Base-by-base conservation (phyloP, 2,113 vertebrate genomes). In the Cisticola juncidis region DNA sequence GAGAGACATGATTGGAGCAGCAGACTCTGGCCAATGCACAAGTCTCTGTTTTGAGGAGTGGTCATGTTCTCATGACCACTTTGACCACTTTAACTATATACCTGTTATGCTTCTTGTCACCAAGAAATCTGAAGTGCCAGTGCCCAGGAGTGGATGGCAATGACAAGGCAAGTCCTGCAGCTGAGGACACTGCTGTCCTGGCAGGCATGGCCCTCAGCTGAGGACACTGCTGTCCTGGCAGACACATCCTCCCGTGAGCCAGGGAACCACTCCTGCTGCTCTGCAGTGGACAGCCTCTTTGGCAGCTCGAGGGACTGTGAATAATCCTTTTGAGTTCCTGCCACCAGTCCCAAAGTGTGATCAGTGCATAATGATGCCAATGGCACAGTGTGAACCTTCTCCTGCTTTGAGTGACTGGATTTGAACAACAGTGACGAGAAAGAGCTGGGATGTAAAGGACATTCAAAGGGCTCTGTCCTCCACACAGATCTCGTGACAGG, bases 281-380 rank as follows among this genome's bases (percentile, higher is more conserved):
- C 94, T 83, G 84, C 85, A 70, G 68, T 77, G 56, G 54, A 78
- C 1, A 1, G 77, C 76, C 77, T 64, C 91, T 72, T 96, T 96
- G 96, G 95, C 92, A 94, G 88, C 91, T 88, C 2, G 0, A 71
- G 38, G 23, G 40, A 93, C 74, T 90, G 70, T 95, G 93, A 96
- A 95, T 95, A 95, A 95, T 95, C 47, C 86, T 93, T 90, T 93
- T 95, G 91, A 94, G 90, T 54, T 95, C 47, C 64, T 86, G 89
- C 91, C 93, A 91, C 58, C 68, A 82, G 44, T 77, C 56, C 58
- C 79, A 24, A 86, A 85, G 53, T 81, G 72, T 83, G 81, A 87
- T 92, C 92, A 81, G 79, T 66, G 61, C 4, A 13, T 29, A 68
- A 21, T 78, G 88, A 95, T 2, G 22, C 68, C 85, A 90, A 0